Evolutionary conservation across 2,113 vertebrate genomes (phyloP), one percentile per base, ranked within the genome.

Genomic region (Procavia capensis): DNA sequence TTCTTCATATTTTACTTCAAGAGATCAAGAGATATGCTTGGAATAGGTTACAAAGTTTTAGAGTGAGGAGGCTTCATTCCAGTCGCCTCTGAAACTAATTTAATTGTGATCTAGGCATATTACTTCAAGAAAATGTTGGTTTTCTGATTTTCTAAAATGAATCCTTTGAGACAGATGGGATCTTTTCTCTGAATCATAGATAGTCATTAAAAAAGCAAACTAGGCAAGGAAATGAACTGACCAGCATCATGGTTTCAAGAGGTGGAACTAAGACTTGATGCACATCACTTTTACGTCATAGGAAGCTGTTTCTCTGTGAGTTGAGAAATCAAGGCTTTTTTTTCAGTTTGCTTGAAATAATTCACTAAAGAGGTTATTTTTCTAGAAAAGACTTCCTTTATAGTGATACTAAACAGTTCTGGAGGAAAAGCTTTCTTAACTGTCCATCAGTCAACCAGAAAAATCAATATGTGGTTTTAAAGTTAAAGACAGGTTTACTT

Each of bases 61-160:
- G 31, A 74, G 22, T 72, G 59, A 63, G 68, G 31, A 90, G 43
- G 64, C 25, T 7, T 90, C 17, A 22, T 50, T 22, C 25, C n/a
- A 41, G 19, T 25, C 91, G 68, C 10, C 43, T 75, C 11, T 72
- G 85, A 70, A 24, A 36, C 50, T 79, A n/a, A 72, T 31, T 61
- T 80, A 79, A 45, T 88, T 74, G 45, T 80, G 75, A 83, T 91
- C 36, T 22, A 95, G 75, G 79, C 87, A 93, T 86, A 54, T 83
- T 84, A 61, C 63, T 91, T 91, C 1, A 79, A 91, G 29, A 83
- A 79, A 97, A 76, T 83, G n/a, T 8, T 85, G 31, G 9, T 70
- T 90, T 96, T 88, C 66, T 85, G 25, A 90, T 83, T 87, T 91
- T 91, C 66, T 95, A 87, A 36, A 88, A 63, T 79, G 36, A 83